Base-by-base conservation (phyloP, 2,113 vertebrate genomes). In the Hemibagrus wyckioides region DNA sequence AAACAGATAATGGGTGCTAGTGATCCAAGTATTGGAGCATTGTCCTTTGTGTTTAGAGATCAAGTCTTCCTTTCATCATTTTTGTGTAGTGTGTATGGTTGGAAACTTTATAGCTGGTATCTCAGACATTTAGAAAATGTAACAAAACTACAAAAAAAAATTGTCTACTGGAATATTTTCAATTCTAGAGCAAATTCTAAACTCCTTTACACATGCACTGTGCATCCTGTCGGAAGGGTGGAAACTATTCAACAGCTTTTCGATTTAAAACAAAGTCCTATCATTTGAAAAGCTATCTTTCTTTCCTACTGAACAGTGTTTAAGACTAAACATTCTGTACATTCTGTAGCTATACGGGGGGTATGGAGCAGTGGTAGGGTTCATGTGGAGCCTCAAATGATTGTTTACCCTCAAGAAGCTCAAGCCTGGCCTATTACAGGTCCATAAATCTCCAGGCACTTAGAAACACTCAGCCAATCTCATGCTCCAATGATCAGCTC, bases 391-490 rank as follows among this genome's bases (percentile, higher is more conserved):
- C 15, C 71, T 54, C n/a, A 54, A 65, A 61, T 86, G 41, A 63
- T 73, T 87, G 77, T 54, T 83, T 83, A 81, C 65, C 79, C 44
- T 76, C 59, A 52, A 79, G 71, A 59, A 89, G 41, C 73, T 63
- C 25, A 73, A 76, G 79, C n/a, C 77, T 85, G 57, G 54, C 69
- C 82, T 80, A 76, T 65, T 84, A 48, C 80, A 57, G 36, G 77
- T 79, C 65, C 77, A 85, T 85, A 84, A 73, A 87, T 86, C 82
- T 87, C 76, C n/a, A 48, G 57, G 82, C 87, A 87, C 87, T 88
- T 85, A 86, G 56, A 84, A 56, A 75, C 81, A 67, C 82, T 84
- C 89, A 86, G 52, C 87, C 89, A 90, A 86, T 85, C 82, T 88
- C 89, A 88, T 80, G 85, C 85, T 88, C 79, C 89, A 88, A 67